Conservation (phyloP, 2,113 vertebrate species). For the Tylochromis polylepis region DNA sequence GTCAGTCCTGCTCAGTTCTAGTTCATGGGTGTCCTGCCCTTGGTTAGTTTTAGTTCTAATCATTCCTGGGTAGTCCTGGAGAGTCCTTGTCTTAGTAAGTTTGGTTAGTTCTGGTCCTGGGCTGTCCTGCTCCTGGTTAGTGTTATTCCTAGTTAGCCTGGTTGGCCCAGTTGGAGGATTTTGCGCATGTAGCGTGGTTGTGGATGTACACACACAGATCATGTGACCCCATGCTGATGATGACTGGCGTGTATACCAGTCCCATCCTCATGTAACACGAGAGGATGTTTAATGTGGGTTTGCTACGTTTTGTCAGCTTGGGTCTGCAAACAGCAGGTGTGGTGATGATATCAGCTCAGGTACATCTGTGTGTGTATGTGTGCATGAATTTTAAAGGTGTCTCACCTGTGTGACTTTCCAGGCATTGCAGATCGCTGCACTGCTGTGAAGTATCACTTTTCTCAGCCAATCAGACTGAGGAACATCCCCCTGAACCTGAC, state of each 20-base stretch:
- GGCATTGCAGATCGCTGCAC: conserved; percentile 76
- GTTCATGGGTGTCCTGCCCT: no score
- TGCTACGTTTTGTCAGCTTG: neutral
- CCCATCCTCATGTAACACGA: neutral
- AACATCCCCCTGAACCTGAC: conserved; percentile 83
- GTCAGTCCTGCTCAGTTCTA: no score
- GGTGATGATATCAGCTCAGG: neutral
- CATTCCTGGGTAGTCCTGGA: no score
- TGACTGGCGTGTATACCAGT: neutral
- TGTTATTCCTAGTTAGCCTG: neutral
- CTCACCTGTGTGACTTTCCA: neutral
- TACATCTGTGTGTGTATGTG: neutral
- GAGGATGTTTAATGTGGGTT: neutral
- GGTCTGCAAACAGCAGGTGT: neutral
- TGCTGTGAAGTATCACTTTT: conserved; percentile 84
- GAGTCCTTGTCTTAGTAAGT: neutral
- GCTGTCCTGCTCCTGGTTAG: neutral
- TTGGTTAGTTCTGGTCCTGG: neutral
- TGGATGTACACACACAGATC: neutral
- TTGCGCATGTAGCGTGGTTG: neutral
- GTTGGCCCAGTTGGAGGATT: neutral
- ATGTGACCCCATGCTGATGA: neutral
- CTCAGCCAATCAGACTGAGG: conserved; percentile 77
- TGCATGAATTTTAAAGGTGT: neutral
- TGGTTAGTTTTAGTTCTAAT: no score